These are phyloP conservation scores for Ptilodon capucinus DNA, from an alignment of 2,888 invertebrate species.

Conservation along the genomic window DNA sequence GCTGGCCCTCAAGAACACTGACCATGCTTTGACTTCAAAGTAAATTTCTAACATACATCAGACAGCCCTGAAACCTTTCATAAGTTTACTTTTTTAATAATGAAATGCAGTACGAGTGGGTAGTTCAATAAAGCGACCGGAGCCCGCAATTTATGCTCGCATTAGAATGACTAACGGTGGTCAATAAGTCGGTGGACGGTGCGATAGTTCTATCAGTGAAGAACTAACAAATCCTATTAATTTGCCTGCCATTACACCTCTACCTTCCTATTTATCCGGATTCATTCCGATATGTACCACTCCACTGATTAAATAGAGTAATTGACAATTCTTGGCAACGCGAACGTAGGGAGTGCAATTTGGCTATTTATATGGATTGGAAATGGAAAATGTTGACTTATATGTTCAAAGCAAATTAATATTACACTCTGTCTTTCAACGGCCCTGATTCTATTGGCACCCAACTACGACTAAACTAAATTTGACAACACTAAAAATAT, in stretches of 20 bases:
- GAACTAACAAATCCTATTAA: conserved; percentile 22
- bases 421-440: neutral
- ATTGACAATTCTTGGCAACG: conserved; percentile 1
- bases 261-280: conserved; percentile 7
- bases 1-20: no score
- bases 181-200: conserved; percentile 60
- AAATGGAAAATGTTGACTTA: neutral
- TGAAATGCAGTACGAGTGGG: conserved; percentile 66
- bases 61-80: conserved; percentile 44
- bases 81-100: conserved; percentile 69
- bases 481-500: no score
- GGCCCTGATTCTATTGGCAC: no score
- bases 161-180: conserved; percentile 71
- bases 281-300: neutral
- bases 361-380: neutral
- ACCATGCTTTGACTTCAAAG: no score
- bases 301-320: conserved; percentile 1
- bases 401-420: neutral
- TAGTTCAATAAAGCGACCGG: conserved; percentile 62
- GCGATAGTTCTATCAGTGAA: conserved; percentile 43
- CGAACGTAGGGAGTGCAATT: neutral
- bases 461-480: no score
- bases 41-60: neutral
- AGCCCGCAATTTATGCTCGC: conserved; percentile 65
- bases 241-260: conserved; percentile 26